Evolutionary conservation across 1,140 invertebrate species (phyloP).

Genomic region (Samia ricini): DNA sequence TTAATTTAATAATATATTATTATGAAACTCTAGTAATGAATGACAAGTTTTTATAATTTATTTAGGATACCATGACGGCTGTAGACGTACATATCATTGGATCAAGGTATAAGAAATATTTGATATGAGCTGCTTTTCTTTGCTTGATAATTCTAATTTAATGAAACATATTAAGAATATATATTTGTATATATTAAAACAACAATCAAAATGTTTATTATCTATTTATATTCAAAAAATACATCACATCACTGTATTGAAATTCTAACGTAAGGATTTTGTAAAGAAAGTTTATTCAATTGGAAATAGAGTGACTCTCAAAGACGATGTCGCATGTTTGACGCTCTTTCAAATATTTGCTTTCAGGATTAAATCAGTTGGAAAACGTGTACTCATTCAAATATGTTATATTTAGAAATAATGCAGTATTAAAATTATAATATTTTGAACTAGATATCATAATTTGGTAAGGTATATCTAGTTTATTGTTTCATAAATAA

Average conservation of each 20-base stretch:
- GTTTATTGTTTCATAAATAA: background rate
- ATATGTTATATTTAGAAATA: background rate
- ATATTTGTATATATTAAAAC: too few species aligned
- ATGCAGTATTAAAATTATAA: background rate
- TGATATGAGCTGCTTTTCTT: background rate
- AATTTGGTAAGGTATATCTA: too few species aligned
- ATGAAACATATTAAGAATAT: too few species aligned
- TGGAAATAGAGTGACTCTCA: conserved; percentile 15
- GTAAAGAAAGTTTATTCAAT: conserved; percentile 1
- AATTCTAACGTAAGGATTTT: background rate
- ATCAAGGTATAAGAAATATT: too few species aligned
- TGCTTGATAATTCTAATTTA: too few species aligned
- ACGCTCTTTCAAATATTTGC: conserved; percentile 27
- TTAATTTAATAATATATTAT: too few species aligned
- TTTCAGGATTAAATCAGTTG: conserved; percentile 31
- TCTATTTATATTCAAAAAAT: background rate
- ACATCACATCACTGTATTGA: background rate
- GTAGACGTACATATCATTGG: too few species aligned
- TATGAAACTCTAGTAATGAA: too few species aligned
- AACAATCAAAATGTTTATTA: background rate
- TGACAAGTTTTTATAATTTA: too few species aligned
- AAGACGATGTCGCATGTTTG: conserved; percentile 26
- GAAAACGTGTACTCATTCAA: conserved; percentile 23
- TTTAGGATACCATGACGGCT: too few species aligned
- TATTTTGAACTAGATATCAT: background rate